Evolutionary conservation across 2,888 invertebrate genomes (phyloP), one percentile per base, ranked within the genome.

Genomic region (Epistrophella euchroma): DNA sequence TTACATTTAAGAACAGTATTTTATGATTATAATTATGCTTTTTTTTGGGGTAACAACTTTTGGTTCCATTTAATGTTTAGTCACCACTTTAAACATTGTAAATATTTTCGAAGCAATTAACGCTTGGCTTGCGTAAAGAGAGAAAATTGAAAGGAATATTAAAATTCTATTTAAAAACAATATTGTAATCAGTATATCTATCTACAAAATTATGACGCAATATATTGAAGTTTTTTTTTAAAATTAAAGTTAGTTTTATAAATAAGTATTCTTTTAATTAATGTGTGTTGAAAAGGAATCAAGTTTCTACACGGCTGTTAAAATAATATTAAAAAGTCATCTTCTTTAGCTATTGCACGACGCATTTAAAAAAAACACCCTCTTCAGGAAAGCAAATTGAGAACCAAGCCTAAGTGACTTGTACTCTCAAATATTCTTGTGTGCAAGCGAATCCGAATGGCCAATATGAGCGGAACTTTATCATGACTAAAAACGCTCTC

Each of bases 151-250:
- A 76, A 22, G 45, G n/a, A 28, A 47, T 66, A 68, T 15, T 25
- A 76, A 55, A 76, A 73, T 77, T 73, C 74, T 84, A 78, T 62
- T 66, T 73, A 76, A 60, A 40, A 40, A 56, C 28, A 68, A 37
- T 73, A 83, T 71, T 78, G 74, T 77, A 86, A 86, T 45, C 81
- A 77, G 73, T 86, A 86, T 81, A 80, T 73, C 52, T 81, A 80
- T 73, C 52, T 52, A 79, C 70, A 78, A 64, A 62, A 77, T 60
- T 72, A 76, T 86, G 82, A 82, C 71, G 82, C 86, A 86, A 86
- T 86, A 86, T 82, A 86, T 86, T 78, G 45, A 82, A 75, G 68
- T 80, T 85, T 81, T 40, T 83, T n/a, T 80, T 75, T 25, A 52
- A 52, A 25, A 58, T 66, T 35, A 40, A 77, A 52, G 28, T 66